phyloP scores from a whole-genome alignment of 1,140 invertebrate genomes.

The Brachionus calyciflorus region DNA sequence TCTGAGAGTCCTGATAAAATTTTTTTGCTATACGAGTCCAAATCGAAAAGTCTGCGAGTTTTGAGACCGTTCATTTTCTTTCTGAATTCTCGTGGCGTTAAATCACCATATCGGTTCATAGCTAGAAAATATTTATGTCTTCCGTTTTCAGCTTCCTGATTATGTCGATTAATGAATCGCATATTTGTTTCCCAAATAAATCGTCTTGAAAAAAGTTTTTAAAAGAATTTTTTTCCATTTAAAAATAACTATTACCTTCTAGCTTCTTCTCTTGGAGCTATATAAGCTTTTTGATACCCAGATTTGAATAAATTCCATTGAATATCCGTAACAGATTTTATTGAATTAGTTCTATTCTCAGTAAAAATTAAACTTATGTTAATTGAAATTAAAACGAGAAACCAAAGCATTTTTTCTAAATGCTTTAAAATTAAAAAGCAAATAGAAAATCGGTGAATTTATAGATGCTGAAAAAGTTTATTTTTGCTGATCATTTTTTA shows the following conservation, averaged over 20 bases:
- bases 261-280: neutral
- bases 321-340: neutral
- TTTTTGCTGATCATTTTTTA: too few species aligned
- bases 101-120: slow-evolving; percentile 37
- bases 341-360: neutral
- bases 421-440: too few species aligned
- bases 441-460: too few species aligned
- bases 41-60: neutral
- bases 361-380: too few species aligned
- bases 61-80: neutral
- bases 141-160: neutral
- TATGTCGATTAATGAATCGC: neutral
- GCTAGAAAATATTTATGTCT: neutral
- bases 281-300: neutral
- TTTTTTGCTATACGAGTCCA: neutral
- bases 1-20: slow-evolving; percentile 3
- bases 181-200: slow-evolving; percentile 1
- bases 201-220: neutral
- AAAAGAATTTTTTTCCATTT: neutral
- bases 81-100: slow-evolving; percentile 29
- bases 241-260: neutral
- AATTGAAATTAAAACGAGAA: too few species aligned
- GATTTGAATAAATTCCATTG: slow-evolving; percentile 30
- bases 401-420: too few species aligned
- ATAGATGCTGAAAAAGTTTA: too few species aligned